These are phyloP conservation scores for Macrostomum cliftonense DNA, from an alignment of 2,888 invertebrate species.

Conservation along the genomic window DNA sequence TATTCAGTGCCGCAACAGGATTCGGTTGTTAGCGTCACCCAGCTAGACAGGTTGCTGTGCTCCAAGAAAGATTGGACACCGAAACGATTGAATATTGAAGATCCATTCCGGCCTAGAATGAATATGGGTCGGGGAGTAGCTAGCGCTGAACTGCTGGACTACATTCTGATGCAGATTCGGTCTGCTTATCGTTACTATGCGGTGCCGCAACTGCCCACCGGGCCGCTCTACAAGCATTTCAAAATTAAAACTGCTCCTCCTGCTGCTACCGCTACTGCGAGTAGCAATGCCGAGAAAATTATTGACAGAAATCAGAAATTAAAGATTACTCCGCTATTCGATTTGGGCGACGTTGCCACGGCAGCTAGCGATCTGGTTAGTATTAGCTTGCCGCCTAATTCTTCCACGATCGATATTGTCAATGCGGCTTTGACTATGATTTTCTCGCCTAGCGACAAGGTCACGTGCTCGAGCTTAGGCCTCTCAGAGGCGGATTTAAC, in stretches of 20 bases:
- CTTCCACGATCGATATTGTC: too few relatives aligned
- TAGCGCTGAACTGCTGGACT: constrained; percentile 34
- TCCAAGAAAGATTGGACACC: too few relatives aligned
- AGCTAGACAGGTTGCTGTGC: too few relatives aligned
- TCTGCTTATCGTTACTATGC: constrained; percentile 40
- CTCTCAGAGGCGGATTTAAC: too few relatives aligned
- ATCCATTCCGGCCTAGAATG: neutral
- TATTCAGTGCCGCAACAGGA: too few relatives aligned
- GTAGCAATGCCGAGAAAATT: too few relatives aligned
- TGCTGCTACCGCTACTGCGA: too few relatives aligned
- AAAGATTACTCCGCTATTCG: neutral
- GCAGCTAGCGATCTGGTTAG: neutral
- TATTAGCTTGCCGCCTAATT: neutral
- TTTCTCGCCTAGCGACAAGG: too few relatives aligned
- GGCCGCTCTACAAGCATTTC: constrained; percentile 25
- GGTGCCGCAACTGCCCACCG: constrained; percentile 30
- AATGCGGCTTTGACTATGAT: too few relatives aligned
- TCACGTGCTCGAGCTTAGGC: too few relatives aligned
- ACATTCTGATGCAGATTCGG: constrained; percentile 38
- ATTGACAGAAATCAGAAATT: neutral
- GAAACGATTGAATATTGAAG: neutral
- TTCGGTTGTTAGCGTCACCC: too few relatives aligned
- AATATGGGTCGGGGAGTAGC: neutral
- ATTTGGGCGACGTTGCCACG: neutral
- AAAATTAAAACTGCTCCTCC: neutral